These are phyloP conservation scores for Leucophora obtusa DNA, from an alignment of 2,888 invertebrate genomes.

Conservation along the genomic window DNA sequence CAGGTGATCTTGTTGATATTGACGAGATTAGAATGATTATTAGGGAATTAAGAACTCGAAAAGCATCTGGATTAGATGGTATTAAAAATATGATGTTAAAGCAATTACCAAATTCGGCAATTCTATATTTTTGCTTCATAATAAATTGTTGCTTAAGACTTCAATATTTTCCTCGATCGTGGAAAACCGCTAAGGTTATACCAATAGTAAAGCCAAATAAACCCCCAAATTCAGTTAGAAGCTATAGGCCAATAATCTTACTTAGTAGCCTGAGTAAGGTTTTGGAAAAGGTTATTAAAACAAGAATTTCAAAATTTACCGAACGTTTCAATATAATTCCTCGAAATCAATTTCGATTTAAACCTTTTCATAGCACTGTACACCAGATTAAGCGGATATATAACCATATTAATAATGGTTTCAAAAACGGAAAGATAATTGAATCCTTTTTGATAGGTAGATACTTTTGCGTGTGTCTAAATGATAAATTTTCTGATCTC, in stretches of 20 bases:
- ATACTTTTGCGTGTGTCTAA: too few species aligned
- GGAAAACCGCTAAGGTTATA: constrained; percentile 46
- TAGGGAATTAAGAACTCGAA: constrained; percentile 5
- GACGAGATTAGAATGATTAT: constrained; percentile 1
- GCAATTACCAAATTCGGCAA: constrained; percentile 16
- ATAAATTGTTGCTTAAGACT: constrained; percentile 47
- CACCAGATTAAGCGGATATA: constrained; percentile 16
- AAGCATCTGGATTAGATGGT: constrained; percentile 26
- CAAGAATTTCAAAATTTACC: constrained; percentile 13
- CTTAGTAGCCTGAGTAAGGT: constrained; percentile 41
- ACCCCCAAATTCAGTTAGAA: constrained; percentile 13
- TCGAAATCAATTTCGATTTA: constrained; percentile 40
- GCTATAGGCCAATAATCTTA: constrained; percentile 43
- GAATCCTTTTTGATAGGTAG: too few species aligned
- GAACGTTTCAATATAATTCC: constrained; percentile 24
- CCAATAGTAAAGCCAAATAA: constrained; percentile 30
- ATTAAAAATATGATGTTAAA: constrained; percentile 22
- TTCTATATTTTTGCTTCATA: too few species aligned
- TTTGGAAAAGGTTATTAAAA: constrained; percentile 52
- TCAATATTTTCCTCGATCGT: constrained; percentile 37
- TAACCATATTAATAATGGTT: not conserved
- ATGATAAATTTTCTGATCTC: too few species aligned
- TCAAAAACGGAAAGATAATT: not conserved
- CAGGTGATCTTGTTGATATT: not conserved
- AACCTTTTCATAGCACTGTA: not conserved